Percentiles rank a stretch among this genome's conserved stretches.
phyloP scores from a whole-genome alignment of 2,797 vertebrate species.

The Sorex maritimensis region DNA sequence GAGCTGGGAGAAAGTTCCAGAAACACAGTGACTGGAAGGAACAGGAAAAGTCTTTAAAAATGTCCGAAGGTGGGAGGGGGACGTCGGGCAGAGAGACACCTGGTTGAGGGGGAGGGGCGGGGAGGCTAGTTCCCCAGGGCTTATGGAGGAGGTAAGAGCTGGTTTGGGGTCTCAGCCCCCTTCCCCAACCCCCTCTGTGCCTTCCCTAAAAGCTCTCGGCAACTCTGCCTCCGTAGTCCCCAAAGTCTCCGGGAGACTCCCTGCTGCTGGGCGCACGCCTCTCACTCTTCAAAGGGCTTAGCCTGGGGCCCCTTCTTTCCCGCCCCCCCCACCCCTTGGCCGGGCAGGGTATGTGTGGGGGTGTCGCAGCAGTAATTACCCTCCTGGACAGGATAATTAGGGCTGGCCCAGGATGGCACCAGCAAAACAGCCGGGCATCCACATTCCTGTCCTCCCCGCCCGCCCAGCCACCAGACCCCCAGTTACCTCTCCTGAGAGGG shows the following conservation, averaged over 20 bases:
- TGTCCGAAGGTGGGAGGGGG: conserved; percentile 13
- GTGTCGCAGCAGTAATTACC: conserved; percentile 83
- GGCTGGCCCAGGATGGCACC: conserved; percentile 78
- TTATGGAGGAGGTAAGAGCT: not conserved
- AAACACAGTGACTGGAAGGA: conserved; percentile 60
- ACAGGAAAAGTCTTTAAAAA: conserved; percentile 72
- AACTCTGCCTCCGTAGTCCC: not conserved
- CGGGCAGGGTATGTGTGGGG: conserved; percentile 67
- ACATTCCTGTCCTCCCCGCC: conserved; percentile 14
- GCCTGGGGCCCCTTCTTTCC: conserved; percentile 57
- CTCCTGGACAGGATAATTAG: conserved; percentile 85
- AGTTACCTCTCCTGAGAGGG: no score
- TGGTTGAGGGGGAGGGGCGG: not conserved
- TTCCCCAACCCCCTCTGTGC: not conserved
- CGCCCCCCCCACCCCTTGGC: conserved; percentile 66
- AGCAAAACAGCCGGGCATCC: conserved; percentile 78
- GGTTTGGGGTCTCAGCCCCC: not conserved
- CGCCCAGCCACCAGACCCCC: not conserved
- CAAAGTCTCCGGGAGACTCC: not conserved
- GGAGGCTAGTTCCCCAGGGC: no score
- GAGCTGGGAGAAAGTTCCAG: not conserved
- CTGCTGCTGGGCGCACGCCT: not conserved
- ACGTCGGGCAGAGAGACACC: not conserved
- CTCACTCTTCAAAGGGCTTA: conserved; percentile 8
- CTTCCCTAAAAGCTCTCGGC: not conserved